These are phyloP conservation scores for Calliphora vomitoria DNA, from an alignment of 2,888 invertebrate genomes.

Conservation along the genomic window DNA sequence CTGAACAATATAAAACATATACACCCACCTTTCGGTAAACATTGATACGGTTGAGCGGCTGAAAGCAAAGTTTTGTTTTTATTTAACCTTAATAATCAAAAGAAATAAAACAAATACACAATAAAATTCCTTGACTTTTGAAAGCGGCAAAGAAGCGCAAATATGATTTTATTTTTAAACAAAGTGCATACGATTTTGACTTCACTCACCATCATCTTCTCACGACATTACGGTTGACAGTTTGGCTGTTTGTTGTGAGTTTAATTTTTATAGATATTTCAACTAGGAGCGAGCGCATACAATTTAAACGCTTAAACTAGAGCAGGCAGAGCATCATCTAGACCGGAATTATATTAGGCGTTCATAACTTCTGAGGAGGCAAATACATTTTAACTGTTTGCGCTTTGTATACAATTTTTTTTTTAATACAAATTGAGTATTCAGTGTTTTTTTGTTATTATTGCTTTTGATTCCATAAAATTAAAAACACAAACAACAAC, in stretches of 20 bases:
- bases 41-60: constrained; percentile 25
- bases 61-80: not conserved
- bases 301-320: constrained; percentile 81
- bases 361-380: constrained; percentile 76
- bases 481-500: constrained; percentile 2
- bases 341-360: constrained; percentile 84
- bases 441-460: not conserved
- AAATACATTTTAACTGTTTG: constrained; percentile 14
- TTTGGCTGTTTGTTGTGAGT: too few relatives aligned
- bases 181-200: constrained; percentile 14
- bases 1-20: constrained; percentile 7
- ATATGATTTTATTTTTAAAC: not conserved
- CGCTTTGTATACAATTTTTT: not conserved
- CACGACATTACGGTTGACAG: not conserved
- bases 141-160: not conserved
- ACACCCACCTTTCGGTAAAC: constrained; percentile 26
- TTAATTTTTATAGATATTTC: not conserved
- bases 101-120: constrained; percentile 3
- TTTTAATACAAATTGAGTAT: not conserved
- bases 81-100: constrained; percentile 38
- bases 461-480: constrained; percentile 6
- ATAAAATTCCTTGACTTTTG: constrained; percentile 28
- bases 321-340: constrained; percentile 85
- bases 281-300: constrained; percentile 75
- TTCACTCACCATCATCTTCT: constrained; percentile 12